Percentiles rank a stretch among this genome's conserved stretches.
phyloP scores from a whole-genome alignment of 2,797 vertebrate genomes.

The Neomorphus geoffroyi region DNA sequence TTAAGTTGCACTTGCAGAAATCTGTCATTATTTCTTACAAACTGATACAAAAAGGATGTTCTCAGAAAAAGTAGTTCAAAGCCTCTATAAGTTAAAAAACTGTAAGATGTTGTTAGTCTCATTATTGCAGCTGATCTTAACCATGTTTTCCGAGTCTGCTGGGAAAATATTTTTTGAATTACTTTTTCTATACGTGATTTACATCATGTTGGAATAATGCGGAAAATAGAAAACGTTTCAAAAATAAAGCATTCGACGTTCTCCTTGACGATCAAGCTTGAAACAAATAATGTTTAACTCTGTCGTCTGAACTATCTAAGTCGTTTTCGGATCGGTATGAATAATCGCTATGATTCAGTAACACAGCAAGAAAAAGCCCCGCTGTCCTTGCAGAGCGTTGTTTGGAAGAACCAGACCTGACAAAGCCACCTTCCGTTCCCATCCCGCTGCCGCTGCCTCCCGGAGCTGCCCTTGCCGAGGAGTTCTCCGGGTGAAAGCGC shows the following conservation, averaged over 20 bases:
- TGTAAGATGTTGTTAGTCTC: background rate
- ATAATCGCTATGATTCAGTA: background rate
- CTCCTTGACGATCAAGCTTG: background rate
- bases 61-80: background rate
- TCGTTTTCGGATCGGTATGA: background rate
- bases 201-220: background rate
- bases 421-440: background rate
- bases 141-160: background rate
- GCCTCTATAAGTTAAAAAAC: background rate
- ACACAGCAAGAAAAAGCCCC: too few species aligned
- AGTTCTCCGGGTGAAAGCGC: fast-evolving
- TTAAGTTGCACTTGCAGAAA: background rate
- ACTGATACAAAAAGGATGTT: background rate
- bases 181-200: background rate
- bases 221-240: background rate
- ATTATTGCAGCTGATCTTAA: background rate
- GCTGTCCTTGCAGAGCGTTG: fast-evolving
- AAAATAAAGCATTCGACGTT: background rate
- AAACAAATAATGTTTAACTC: background rate
- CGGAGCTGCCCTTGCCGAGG: background rate
- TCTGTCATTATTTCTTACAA: background rate
- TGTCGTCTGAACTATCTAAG: background rate
- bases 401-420: background rate
- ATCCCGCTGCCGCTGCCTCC: fast-evolving
- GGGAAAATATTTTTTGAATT: background rate